A percentile compares a stretch with the other conserved stretches of the same genome.
These are phyloP conservation scores for Pseudomugil tenellus DNA, from an alignment of 2,797 vertebrate genomes.

Conservation along the genomic window DNA sequence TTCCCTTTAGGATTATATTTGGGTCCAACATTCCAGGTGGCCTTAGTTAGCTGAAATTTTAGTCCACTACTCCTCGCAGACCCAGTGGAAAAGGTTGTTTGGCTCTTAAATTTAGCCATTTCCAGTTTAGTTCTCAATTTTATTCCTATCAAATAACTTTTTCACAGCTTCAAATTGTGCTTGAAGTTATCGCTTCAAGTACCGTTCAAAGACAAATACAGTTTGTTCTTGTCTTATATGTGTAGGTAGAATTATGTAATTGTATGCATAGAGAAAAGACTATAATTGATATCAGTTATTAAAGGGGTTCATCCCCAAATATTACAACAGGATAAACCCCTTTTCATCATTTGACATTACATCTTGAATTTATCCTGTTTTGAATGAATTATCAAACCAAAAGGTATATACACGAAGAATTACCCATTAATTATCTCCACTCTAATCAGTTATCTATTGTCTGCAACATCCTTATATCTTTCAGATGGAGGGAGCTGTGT, in stretches of 20 bases:
- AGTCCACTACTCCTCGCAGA: no score
- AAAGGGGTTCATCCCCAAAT: not conserved
- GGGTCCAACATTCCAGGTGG: not conserved
- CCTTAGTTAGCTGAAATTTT: not conserved
- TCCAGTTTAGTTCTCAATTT: no score
- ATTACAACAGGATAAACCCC: not conserved
- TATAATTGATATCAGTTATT: no score
- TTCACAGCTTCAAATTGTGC: no score
- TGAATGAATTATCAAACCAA: constrained; percentile 1
- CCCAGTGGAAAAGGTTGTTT: no score
- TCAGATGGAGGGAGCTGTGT: constrained; percentile 94
- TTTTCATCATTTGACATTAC: not conserved
- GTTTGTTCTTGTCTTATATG: not conserved
- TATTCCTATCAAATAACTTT: no score
- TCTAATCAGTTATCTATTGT: constrained; percentile 1
- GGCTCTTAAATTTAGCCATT: no score
- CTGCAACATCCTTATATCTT: not conserved
- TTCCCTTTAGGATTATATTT: not conserved
- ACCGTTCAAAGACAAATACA: not conserved
- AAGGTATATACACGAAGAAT: not conserved
- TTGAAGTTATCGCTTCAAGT: no score
- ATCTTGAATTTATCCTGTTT: not conserved
- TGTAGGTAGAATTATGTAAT: not conserved
- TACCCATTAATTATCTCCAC: not conserved
- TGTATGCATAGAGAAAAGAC: no score